Percentiles rank a stretch among this genome's conserved stretches.
These are phyloP conservation scores for Murina feae DNA, from an alignment of 2,113 vertebrate species.

Conservation along the genomic window DNA sequence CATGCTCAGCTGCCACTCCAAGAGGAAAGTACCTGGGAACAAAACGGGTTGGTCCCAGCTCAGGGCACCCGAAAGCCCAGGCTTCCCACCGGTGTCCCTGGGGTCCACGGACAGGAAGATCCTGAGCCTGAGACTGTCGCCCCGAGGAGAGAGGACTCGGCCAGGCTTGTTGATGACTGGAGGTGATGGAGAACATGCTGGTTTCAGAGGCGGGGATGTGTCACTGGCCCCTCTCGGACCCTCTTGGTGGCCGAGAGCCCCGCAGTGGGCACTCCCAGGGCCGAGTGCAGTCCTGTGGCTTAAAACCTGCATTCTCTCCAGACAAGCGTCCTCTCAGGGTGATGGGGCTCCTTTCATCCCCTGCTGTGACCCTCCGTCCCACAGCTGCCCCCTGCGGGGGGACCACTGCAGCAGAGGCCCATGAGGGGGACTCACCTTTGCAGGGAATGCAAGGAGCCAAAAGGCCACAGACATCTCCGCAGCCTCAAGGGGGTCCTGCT, in stretches of 20 bases:
- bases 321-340: not conserved
- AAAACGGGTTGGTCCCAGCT: not conserved
- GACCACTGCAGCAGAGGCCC: not conserved
- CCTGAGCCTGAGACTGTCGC: not conserved
- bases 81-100: not conserved
- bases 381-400: not conserved
- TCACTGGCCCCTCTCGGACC: not conserved
- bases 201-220: not conserved
- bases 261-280: not conserved
- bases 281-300: not conserved
- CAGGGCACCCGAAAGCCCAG: not conserved
- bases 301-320: not conserved
- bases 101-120: not conserved
- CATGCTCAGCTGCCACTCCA: not conserved
- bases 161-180: not conserved
- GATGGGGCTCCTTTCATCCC: not conserved
- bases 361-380: not conserved
- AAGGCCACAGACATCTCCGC: not conserved
- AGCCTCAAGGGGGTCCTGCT: not conserved
- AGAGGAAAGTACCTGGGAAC: not conserved
- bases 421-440: not conserved
- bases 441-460: not conserved
- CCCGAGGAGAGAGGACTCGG: not conserved
- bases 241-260: not conserved
- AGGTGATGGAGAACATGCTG: not conserved